Conservation (phyloP, 2,888 invertebrate species). For the Hipparchia semele region DNA sequence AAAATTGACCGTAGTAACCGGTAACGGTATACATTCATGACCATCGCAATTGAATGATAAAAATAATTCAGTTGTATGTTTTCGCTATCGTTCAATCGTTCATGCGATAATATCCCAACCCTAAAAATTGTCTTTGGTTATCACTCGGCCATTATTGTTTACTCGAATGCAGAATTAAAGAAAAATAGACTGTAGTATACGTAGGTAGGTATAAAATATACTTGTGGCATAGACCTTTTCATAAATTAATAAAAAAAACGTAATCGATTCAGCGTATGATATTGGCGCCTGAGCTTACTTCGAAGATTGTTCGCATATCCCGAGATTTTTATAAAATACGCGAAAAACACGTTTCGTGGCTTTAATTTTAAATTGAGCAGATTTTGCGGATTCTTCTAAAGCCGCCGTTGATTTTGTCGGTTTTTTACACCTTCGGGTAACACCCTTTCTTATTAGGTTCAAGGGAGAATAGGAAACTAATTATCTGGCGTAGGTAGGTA, state of each 20-base stretch:
- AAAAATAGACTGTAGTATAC: too few relatives aligned
- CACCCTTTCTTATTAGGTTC: conserved; percentile 68
- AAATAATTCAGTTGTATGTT: too few relatives aligned
- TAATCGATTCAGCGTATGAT: conserved; percentile 53
- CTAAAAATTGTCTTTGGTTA: too few relatives aligned
- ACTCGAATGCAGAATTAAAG: too few relatives aligned
- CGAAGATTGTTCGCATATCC: conserved; percentile 80
- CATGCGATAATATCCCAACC: too few relatives aligned
- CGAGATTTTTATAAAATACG: conserved; percentile 81
- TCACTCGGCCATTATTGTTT: too few relatives aligned
- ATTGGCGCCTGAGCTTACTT: conserved; percentile 53
- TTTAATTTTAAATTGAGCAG: conserved; percentile 84
- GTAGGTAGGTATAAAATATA: conserved; percentile 6
- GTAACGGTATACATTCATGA: too few relatives aligned
- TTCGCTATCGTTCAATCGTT: too few relatives aligned
- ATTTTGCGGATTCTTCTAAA: conserved; percentile 79
- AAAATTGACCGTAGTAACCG: too few relatives aligned
- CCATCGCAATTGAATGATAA: too few relatives aligned
- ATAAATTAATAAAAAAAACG: conserved; percentile 42
- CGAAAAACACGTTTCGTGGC: conserved; percentile 83
- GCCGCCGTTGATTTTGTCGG: conserved; percentile 70
- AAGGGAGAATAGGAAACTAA: conserved; percentile 70
- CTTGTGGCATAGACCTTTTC: conserved; percentile 35
- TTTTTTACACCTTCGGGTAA: conserved; percentile 64
- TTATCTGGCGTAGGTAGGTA: conserved; percentile 53